Evolutionary conservation across 2,888 invertebrate genomes (phyloP), one percentile per base, ranked within the genome.

Genomic region (Fragum sueziense): DNA sequence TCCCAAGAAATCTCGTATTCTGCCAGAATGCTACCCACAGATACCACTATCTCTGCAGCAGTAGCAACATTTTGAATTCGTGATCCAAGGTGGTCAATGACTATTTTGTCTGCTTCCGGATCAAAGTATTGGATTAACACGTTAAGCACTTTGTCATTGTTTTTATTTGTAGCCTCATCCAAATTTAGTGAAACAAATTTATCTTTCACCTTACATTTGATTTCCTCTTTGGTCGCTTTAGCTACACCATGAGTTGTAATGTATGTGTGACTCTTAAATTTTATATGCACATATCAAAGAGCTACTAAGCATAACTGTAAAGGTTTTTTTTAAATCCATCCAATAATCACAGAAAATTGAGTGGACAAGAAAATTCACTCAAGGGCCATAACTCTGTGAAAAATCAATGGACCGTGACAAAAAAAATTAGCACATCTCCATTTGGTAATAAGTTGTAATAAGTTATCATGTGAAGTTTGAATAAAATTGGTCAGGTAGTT

Each of bases 101-200:
- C 37, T 2, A 70, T 27, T 37, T 73, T 22, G 17, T 47, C n/a
- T 22, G 22, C 20, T 27, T 70, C 70, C 27, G 73, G 41, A 59
- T 78, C 78, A 62, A 33, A 73, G 41, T 61, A 74, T 54, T 78
- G 78, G 54, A 78, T 37, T 17, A 78, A 9, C 3, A 71, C 52
- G 47, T 76, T 71, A 11, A 76, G 41, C 17, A 78, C 54, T 61
- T 77, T 78, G 34, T 78, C 78, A 70, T 78, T 70, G 54, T 61
- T 73, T 2, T 78, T 78, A 59, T 78, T 78, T 41, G 78, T 77
- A 25, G 77, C 72, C 22, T 77, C 72, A 61, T 78, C 78, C 27
- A 78, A 31, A 62, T 78, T 78, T 1, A 78, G 25, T 0, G 74
- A 74, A 11, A 79, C n/a, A 22, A 37, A 37, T 41, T 54, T 70